Percentiles rank a stretch among this genome's conserved stretches.
These are phyloP conservation scores for Peucedramus taeniatus DNA, from an alignment of 2,113 vertebrate species.

Conservation along the genomic window DNA sequence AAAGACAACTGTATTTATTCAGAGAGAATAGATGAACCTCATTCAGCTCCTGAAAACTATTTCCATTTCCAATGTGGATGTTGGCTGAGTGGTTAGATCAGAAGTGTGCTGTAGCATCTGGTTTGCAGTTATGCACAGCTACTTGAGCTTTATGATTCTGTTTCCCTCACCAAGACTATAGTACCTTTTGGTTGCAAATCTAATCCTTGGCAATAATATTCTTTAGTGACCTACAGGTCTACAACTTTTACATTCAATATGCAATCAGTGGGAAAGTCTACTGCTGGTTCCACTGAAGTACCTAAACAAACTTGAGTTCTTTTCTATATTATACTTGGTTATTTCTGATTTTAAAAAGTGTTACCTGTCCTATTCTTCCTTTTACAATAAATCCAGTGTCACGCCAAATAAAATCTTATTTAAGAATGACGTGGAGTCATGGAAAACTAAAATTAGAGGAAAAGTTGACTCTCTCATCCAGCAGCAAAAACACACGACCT, in stretches of 20 bases:
- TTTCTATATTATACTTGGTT: not conserved
- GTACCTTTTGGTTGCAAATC: not conserved
- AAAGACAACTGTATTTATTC: not conserved
- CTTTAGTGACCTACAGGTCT: not conserved
- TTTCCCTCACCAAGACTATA: not conserved
- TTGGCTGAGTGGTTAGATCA: not conserved
- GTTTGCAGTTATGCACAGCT: not conserved
- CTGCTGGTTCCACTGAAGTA: not conserved
- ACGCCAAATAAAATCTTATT: not conserved
- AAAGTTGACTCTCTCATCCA: not conserved
- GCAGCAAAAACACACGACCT: not conserved
- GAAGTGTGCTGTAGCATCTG: conserved; percentile 1
- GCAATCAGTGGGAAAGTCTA: not conserved
- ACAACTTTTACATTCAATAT: not conserved
- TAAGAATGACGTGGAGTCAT: not conserved
- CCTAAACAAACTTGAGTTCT: not conserved
- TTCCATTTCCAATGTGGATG: not conserved
- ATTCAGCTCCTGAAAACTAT: not conserved
- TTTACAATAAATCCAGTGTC: not conserved
- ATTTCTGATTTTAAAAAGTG: not conserved
- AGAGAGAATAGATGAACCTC: not conserved
- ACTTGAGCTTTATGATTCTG: not conserved
- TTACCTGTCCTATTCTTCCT: not conserved
- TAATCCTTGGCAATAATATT: not conserved
- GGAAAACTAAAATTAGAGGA: not conserved